phyloP scores from a whole-genome alignment of 2,888 invertebrate genomes.

The Subacronicta megacephala region DNA sequence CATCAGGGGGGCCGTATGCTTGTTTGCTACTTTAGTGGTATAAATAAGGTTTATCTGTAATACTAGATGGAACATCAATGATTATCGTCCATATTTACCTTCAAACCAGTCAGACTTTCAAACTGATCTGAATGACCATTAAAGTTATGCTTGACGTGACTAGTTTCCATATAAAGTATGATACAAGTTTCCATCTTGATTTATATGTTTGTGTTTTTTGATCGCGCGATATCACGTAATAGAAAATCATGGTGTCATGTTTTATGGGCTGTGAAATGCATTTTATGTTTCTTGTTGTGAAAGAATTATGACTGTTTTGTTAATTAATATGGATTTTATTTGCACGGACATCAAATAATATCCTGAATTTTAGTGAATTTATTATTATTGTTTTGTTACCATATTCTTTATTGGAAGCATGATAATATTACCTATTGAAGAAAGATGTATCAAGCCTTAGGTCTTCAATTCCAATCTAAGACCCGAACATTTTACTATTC shows the following conservation, averaged over 20 bases:
- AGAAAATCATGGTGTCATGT: conserved; percentile 43
- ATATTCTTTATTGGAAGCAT: too few relatives aligned
- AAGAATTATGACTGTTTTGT: not conserved
- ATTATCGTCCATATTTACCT: conserved; percentile 17
- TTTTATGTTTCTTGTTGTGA: conserved; percentile 1
- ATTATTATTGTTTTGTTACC: too few relatives aligned
- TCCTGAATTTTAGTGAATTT: too few relatives aligned
- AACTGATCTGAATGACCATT: conserved; percentile 41
- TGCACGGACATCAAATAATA: too few relatives aligned
- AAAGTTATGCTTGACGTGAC: conserved; percentile 45
- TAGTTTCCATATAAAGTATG: conserved; percentile 64
- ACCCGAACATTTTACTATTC: too few relatives aligned
- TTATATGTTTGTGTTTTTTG: conserved; percentile 53
- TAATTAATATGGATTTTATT: not conserved
- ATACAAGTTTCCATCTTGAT: conserved; percentile 65
- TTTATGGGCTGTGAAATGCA: conserved; percentile 19
- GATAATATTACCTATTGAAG: too few relatives aligned
- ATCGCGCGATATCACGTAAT: conserved; percentile 46
- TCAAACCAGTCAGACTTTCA: conserved; percentile 41
- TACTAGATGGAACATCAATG: too few relatives aligned
- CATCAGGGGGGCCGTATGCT: too few relatives aligned
- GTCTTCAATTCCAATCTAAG: too few relatives aligned
- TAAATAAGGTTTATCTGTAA: too few relatives aligned
- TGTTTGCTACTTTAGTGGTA: too few relatives aligned
- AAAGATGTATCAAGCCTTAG: too few relatives aligned